These are phyloP conservation scores for Chiroxiphia lanceolata DNA, from an alignment of 2,797 vertebrate genomes.

Conservation along the genomic window DNA sequence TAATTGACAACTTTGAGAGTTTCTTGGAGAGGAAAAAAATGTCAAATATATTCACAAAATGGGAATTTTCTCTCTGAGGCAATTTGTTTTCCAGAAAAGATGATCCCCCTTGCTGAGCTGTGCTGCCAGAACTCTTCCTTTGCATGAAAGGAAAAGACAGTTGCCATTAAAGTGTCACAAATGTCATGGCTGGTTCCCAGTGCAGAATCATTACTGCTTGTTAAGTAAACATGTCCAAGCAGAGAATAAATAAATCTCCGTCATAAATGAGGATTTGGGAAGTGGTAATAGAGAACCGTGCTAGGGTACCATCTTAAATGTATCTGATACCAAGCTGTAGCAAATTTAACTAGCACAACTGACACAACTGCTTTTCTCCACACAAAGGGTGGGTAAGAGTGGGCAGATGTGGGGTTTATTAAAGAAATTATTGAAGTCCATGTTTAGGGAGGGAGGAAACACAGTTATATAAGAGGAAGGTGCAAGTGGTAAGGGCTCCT, in stretches of 20 bases:
- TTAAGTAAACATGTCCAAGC: background rate
- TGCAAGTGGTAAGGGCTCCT: background rate
- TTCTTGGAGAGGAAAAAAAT: background rate
- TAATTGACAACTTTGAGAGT: background rate
- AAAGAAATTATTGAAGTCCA: no score
- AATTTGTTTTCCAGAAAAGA: background rate
- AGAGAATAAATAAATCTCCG: slow-evolving; percentile 9
- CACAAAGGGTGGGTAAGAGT: background rate
- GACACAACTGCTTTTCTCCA: background rate
- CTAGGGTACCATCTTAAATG: background rate
- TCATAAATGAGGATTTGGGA: background rate
- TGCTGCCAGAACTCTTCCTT: background rate
- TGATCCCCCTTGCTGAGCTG: background rate
- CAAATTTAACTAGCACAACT: background rate
- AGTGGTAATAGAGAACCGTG: background rate
- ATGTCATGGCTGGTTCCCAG: background rate
- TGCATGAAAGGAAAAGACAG: background rate
- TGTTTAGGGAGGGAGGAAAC: background rate
- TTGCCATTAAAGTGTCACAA: background rate
- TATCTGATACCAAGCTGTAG: background rate
- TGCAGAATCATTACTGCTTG: background rate
- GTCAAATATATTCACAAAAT: background rate
- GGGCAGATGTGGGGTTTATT: background rate
- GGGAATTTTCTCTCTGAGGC: background rate
- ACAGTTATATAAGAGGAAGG: background rate